Evolutionary conservation across 2,113 vertebrate genomes (phyloP).

Genomic region (Vireo altiloquus): DNA sequence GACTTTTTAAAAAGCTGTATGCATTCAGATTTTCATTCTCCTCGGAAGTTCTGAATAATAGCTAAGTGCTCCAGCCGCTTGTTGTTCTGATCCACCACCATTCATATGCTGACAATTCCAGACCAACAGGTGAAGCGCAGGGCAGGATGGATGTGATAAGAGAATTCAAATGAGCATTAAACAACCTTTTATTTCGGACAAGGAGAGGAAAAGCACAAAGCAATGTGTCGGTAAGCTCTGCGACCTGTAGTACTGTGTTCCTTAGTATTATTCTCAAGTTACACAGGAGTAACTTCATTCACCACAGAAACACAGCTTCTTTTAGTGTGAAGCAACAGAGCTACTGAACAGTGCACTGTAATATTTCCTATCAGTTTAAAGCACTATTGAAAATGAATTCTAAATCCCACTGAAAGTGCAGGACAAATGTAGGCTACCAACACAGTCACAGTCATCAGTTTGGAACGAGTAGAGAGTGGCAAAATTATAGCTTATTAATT

Average conservation of each 20-base stretch:
- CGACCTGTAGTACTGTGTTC: neutral
- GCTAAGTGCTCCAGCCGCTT: neutral
- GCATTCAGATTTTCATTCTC: conserved; percentile 46
- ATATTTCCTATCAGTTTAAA: neutral
- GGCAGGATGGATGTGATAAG: neutral
- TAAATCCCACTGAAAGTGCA: neutral
- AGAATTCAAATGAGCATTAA: neutral
- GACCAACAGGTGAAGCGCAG: conserved; percentile 26
- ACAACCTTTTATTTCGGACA: neutral
- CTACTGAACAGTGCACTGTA: neutral
- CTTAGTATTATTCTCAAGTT: neutral
- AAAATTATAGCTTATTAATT: neutral
- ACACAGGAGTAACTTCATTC: neutral
- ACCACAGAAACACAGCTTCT: neutral
- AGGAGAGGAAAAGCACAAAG: neutral
- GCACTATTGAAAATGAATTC: neutral
- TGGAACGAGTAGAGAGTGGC: neutral
- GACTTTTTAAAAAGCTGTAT: conserved; percentile 66
- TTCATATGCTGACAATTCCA: neutral
- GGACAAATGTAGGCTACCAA: neutral
- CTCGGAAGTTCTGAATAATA: conserved; percentile 23
- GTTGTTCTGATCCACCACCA: conserved; percentile 20
- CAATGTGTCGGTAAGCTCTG: neutral
- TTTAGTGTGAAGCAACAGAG: neutral
- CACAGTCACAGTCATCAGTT: neutral